A percentile compares a stretch with the other conserved stretches of the same genome.
phyloP scores from a whole-genome alignment of 2,113 vertebrate genomes.

The Pseudopipra pipra region DNA sequence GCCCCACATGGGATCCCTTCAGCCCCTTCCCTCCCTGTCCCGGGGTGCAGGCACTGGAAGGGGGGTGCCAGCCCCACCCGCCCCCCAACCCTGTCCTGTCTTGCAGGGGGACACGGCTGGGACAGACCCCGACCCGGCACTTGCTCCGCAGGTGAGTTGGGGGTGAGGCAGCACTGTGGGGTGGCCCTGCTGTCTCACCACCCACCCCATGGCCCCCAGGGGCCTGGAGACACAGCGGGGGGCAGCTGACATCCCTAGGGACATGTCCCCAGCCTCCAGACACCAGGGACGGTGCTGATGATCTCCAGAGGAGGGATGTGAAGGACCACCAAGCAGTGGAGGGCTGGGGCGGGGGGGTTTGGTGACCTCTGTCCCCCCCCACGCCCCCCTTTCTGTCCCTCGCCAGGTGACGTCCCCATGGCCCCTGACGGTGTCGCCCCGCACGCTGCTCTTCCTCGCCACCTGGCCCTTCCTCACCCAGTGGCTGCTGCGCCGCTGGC shows the following conservation, averaged over 20 bases:
- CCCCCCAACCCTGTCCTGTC: background rate
- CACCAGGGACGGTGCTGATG: rapidly evolving
- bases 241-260: background rate
- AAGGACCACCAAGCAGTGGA: background rate
- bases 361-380: no score
- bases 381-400: background rate
- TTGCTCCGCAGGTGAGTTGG: background rate
- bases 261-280: rapidly evolving
- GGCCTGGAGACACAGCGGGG: background rate
- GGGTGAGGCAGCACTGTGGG: rapidly evolving
- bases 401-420: background rate
- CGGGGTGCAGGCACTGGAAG: rapidly evolving
- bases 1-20: rapidly evolving
- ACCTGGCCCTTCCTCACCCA: conserved; percentile 91
- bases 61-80: background rate
- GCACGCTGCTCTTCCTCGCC: conserved; percentile 84
- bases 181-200: background rate
- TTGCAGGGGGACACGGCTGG: background rate
- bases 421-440: conserved; percentile 61
- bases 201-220: rapidly evolving
- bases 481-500: conserved; percentile 80
- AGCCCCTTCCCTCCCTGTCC: rapidly evolving
- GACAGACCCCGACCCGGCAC: rapidly evolving
- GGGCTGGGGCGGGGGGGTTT: background rate
- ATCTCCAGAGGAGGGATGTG: rapidly evolving